Conservation (phyloP, 2,888 invertebrate species). For the Drosophila merina region DNA sequence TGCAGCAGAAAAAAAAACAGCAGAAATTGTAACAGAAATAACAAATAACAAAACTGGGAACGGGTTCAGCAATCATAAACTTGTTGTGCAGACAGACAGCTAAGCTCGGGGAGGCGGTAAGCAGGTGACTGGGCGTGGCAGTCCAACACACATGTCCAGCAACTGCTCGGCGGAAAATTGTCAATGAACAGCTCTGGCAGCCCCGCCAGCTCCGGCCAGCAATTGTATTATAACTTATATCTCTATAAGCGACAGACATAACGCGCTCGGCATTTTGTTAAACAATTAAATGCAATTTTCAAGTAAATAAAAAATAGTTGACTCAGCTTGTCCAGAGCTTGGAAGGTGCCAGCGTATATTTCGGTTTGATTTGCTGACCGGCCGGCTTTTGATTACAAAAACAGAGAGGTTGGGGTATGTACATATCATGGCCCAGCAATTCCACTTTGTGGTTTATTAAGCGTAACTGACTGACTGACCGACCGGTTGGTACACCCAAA, state of each 20-base stretch:
- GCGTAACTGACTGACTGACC: conserved; percentile 75
- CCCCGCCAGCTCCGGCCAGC: conserved; percentile 22
- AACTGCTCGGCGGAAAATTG: conserved; percentile 54
- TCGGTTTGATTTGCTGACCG: conserved; percentile 38
- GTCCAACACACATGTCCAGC: conserved; percentile 27
- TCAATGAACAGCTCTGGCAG: conserved; percentile 61
- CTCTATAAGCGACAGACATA: conserved; percentile 42
- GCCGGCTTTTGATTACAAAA: conserved; percentile 72
- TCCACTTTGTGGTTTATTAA: conserved; percentile 73
- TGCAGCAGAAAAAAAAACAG: conserved; percentile 2
- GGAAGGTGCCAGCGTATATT: conserved; percentile 49
- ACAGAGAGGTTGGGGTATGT: conserved; percentile 7
- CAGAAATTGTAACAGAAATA: conserved; percentile 72
- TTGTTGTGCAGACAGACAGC: conserved; percentile 73
- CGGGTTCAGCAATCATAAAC: conserved; percentile 79
- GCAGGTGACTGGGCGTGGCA: conserved; percentile 25
- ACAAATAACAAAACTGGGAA: conserved; percentile 63
- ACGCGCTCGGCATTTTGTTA: conserved; percentile 68
- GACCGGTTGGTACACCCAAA: conserved; percentile 72
- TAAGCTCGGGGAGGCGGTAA: conserved; percentile 10
- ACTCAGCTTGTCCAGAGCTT: conserved; percentile 59
- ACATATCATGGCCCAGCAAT: conserved; percentile 65
- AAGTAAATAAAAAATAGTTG: conserved; percentile 56
- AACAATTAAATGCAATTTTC: conserved; percentile 78
- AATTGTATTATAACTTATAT: conserved; percentile 48